Base-by-base conservation (phyloP, 2,888 invertebrate genomes). In the Actias luna region DNA sequence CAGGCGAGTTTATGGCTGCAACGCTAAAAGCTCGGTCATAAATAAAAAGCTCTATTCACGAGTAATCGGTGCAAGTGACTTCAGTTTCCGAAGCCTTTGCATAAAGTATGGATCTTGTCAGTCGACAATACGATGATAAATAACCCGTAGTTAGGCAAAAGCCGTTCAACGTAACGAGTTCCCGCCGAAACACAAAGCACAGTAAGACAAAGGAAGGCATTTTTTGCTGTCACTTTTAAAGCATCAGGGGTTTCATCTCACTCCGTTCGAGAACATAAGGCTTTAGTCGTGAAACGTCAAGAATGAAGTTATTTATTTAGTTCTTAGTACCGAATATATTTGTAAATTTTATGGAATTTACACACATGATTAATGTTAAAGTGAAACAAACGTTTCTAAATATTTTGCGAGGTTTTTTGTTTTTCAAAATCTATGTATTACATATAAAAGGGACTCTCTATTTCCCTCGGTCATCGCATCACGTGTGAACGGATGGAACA, bases 121-220 rank as follows among this genome's bases (percentile, higher is more conserved):
- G 60, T 16, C 14, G 14, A 52, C 29, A 52, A 52, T 52, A 52
- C 52, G 29, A 52, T 52, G 29, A 52, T 16, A 52, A 52, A 52
- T 52, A 29, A 14, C 27, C 52, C 5, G 27, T 52, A 52, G 29
- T 52, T 27, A 29, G 29, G 29, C 52, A 27, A 25, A 29, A 52
- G 14, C 16, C 52, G 27, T 29, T 52, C 52, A 4, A 16, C 3
- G 29, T 29, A 52, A 52, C 16, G 7, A 3, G 25, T 5, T 52
- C 46, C 5, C 16, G 16, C 27, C 52, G 52, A 52, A 52, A 52
- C 29, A 29, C 27, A 27, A 52, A 29, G 16, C 29, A 29, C 14
- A 27, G 29, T 52, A 29, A 52, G 52, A 27, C 52, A 52, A 52
- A 52, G 29, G 52, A 5, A 52, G 14, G 29, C 29, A 46, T 46